These are phyloP conservation scores for Mungos mungo DNA, from an alignment of 2,113 vertebrate genomes.

Conservation along the genomic window DNA sequence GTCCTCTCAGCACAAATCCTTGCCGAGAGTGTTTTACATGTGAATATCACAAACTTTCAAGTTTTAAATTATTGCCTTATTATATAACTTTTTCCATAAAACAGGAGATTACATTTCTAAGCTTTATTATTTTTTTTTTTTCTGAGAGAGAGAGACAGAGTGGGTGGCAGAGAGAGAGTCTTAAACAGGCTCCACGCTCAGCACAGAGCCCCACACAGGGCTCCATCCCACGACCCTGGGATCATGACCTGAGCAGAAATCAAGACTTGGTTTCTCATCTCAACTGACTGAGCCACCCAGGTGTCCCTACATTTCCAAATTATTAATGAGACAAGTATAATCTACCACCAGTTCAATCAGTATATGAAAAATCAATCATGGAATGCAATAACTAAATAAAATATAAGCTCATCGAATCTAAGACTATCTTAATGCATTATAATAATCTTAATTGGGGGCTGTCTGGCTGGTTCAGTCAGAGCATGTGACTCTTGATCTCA, in stretches of 20 bases:
- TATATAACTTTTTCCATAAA: not conserved
- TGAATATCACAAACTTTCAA: not conserved
- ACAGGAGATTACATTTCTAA: not conserved
- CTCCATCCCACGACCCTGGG: no score
- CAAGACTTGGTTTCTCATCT: no score
- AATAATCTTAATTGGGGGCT: not conserved
- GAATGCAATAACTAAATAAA: not conserved
- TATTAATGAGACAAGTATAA: not conserved
- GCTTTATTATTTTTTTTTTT: not conserved
- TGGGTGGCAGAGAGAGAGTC: no score
- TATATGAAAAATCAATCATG: not conserved
- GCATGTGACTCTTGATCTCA: not conserved
- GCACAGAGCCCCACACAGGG: no score
- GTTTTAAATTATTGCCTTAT: not conserved
- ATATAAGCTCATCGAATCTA: not conserved
- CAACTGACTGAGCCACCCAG: no score
- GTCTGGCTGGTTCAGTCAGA: not conserved
- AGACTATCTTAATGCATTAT: not conserved
- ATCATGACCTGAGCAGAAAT: no score
- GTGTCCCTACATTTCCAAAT: not conserved
- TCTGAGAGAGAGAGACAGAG: no score
- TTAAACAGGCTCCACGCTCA: no score
- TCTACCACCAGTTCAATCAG: not conserved
- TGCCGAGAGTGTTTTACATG: not conserved
- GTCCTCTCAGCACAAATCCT: not conserved